These are phyloP conservation scores for Stegophylla sp. DNA, from an alignment of 2,888 invertebrate species.

Conservation along the genomic window DNA sequence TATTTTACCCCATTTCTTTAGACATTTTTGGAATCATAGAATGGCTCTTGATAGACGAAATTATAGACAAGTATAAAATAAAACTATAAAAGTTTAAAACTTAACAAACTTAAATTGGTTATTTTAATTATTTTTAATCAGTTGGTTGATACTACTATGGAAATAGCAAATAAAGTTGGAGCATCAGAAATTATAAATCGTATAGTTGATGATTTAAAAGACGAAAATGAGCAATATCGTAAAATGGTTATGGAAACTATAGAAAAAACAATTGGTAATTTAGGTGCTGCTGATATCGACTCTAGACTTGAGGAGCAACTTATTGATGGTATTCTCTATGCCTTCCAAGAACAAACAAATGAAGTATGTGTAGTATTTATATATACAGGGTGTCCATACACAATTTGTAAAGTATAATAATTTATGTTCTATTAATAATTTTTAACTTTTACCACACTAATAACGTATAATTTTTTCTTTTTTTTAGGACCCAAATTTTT, in stretches of 20 bases:
- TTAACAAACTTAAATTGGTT: neutral
- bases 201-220: conserved; percentile 98
- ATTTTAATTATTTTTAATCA: conserved; percentile 62
- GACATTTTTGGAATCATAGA: conserved; percentile 99
- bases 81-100: neutral
- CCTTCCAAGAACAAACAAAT: conserved; percentile 99
- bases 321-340: conserved; percentile 98
- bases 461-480: no score
- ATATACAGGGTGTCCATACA: no score
- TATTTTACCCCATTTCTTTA: conserved; percentile 97
- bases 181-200: conserved; percentile 98
- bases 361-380: conserved; percentile 71
- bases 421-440: no score
- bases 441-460: no score
- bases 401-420: no score
- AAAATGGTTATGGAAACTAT: conserved; percentile 99
- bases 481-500: no score
- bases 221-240: conserved; percentile 98
- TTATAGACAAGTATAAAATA: conserved; percentile 77
- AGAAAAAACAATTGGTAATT: conserved; percentile 96
- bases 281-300: conserved; percentile 98
- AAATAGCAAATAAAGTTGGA: conserved; percentile 99
- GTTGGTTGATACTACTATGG: conserved; percentile 98
- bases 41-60: conserved; percentile 99
- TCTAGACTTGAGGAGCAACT: conserved; percentile 97